Percentiles rank a stretch among this genome's conserved stretches.
These are phyloP conservation scores for Andinoacara biseriatus DNA, from an alignment of 2,113 vertebrate genomes.

Conservation along the genomic window DNA sequence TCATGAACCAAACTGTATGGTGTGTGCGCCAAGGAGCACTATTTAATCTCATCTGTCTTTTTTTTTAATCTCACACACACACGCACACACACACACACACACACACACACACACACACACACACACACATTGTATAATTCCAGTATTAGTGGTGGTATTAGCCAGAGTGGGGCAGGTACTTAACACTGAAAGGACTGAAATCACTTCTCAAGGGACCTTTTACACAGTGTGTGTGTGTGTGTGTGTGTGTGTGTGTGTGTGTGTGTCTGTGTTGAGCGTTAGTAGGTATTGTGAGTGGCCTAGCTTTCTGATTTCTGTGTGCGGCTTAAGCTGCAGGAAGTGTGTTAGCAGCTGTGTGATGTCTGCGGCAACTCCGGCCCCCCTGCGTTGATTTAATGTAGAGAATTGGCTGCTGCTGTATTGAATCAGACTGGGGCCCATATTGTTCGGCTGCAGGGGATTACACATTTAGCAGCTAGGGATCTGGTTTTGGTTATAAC, in stretches of 20 bases:
- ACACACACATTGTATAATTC: constrained; percentile 57
- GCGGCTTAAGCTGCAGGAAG: constrained; percentile 93
- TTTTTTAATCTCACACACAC: not conserved
- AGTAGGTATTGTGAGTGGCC: constrained; percentile 70
- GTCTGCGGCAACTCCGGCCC: constrained; percentile 51
- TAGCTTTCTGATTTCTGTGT: constrained; percentile 70
- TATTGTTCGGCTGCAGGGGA: constrained; percentile 92
- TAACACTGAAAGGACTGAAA: constrained; percentile 77
- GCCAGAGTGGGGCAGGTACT: constrained; percentile 76
- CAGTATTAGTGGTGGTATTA: constrained; percentile 73
- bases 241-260: constrained; percentile 26
- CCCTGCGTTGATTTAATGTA: constrained; percentile 92
- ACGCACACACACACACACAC: not conserved
- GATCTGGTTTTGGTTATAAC: constrained; percentile 86
- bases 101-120: constrained; percentile 8
- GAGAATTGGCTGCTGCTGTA: constrained; percentile 94
- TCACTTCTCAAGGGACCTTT: constrained; percentile 77
- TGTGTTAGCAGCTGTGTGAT: constrained; percentile 63
- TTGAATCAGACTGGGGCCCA: constrained; percentile 84
- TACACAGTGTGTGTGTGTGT: constrained; percentile 35
- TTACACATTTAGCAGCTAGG: constrained; percentile 94
- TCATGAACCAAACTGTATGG: constrained; percentile 32
- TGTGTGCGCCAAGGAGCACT: constrained; percentile 38
- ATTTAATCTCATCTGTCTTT: constrained; percentile 56
- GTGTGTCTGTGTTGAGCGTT: constrained; percentile 33